Evolutionary conservation across 2,113 vertebrate species (phyloP).

Genomic region (Vulpes vulpes): DNA sequence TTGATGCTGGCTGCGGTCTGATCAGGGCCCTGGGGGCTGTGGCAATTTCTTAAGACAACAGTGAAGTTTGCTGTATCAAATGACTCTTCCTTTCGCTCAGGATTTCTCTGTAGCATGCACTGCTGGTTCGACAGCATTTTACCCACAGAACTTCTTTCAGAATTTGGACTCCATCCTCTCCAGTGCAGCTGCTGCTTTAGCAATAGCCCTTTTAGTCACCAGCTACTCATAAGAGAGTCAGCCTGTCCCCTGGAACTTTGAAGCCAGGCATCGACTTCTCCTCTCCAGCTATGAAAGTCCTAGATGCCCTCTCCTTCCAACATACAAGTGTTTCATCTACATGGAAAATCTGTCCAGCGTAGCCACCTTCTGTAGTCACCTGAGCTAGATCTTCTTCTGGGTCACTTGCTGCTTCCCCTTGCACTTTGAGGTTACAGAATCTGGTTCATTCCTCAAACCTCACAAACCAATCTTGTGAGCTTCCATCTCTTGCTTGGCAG

Average conservation of each 20-base stretch:
- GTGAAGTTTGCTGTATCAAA: neutral
- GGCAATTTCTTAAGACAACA: neutral
- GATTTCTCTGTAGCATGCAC: neutral
- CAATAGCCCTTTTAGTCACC: neutral
- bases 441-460: neutral
- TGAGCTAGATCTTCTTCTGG: too few species aligned
- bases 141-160: neutral
- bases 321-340: fast-evolving
- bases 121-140: neutral
- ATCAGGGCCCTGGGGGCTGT: too few species aligned
- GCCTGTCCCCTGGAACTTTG: neutral
- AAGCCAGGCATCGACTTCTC: neutral
- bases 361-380: too few species aligned
- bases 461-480: neutral
- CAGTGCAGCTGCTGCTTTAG: neutral
- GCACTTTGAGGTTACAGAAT: neutral
- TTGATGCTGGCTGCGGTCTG: neutral
- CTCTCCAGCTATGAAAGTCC: neutral
- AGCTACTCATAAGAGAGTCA: neutral
- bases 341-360: too few species aligned
- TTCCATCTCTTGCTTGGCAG: neutral
- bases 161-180: neutral
- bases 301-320: neutral
- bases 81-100: neutral
- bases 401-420: neutral